Conservation (phyloP, 2,797 vertebrate species). For the Onychomys leucogaster region DNA sequence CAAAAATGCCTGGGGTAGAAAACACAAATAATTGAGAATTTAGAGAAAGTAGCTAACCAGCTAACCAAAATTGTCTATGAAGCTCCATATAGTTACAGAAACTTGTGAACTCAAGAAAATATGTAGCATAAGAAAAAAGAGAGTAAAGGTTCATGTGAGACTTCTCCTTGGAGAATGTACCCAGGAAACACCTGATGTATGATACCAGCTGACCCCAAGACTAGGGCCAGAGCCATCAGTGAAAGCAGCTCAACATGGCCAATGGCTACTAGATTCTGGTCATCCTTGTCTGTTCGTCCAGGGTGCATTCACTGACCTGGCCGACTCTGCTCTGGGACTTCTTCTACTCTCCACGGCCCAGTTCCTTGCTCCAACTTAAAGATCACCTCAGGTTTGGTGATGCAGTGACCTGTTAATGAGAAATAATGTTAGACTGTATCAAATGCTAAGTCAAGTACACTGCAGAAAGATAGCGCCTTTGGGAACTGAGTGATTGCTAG, state of each 20-base stretch:
- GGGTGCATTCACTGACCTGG: conserved; percentile 12
- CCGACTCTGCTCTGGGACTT: not conserved
- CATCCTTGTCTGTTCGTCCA: not conserved
- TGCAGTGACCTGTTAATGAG: conserved; percentile 45
- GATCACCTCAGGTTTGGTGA: conserved; percentile 66
- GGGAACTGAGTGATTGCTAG: not conserved
- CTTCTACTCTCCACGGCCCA: conserved; percentile 30
- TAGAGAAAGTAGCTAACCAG: not conserved
- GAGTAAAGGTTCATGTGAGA: no score
- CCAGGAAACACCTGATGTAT: not conserved
- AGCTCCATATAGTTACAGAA: not conserved
- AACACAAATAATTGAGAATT: not conserved
- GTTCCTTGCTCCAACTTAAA: conserved; percentile 67
- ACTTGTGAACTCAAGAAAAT: not conserved
- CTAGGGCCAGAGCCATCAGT: not conserved
- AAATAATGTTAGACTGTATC: not conserved
- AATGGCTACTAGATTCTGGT: not conserved
- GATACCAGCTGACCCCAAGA: not conserved
- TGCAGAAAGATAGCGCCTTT: not conserved
- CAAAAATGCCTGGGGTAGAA: not conserved
- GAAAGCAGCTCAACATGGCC: not conserved
- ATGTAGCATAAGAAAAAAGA: not conserved
- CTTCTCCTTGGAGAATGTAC: not conserved
- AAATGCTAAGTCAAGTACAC: not conserved
- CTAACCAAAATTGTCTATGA: not conserved